Evolutionary conservation across 2,113 vertebrate genomes (phyloP), one percentile per base, ranked within the genome.

Genomic region (Tichodroma muraria): DNA sequence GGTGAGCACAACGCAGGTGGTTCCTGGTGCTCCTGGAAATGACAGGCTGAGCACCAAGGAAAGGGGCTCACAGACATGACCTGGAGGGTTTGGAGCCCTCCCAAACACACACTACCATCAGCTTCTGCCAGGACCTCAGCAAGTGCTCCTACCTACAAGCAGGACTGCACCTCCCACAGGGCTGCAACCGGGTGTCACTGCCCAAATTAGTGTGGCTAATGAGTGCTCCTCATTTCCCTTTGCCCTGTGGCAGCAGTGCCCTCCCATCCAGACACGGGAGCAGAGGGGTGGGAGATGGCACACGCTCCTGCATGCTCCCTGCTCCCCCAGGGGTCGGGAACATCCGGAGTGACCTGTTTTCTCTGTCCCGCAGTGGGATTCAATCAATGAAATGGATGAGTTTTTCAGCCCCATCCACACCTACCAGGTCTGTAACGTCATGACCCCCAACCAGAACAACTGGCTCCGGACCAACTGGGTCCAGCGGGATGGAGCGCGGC

Each of bases 371-470:
- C 97, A 99, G 99, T 99, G 99, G 99, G 99, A 99, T 78, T 99
- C 99, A 3, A 99, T 99, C 98, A 99, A 98, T 33, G 99, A 99
- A 96, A 99, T 99, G 98, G 99, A 99, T 9, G 99, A 99, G 84
- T 99, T 98, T 89, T 99, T 99, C 98, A 99, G 76, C 89, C 99
- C 99, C 63, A 99, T 99, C 96, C 99, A 99, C 97, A 99, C 99
- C 0, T 99, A 99, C 96, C 99, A 99, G 97, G 99, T 99, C 21
- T 99, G 99, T 89, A 99, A 99, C 1, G 99, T 99, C 95, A 99
- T 99, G 99, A 98, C 98, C 69, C 98, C 99, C 77, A 99, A 98
- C 93, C 99, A 99, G 97, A 99, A 99, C 98, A 99, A 99, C 97
- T 99, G 99, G 99, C 98, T 99, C 24, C 97, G 99, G 45, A 99